These are phyloP conservation scores for Amphipyra berbera DNA, from an alignment of 2,888 invertebrate genomes.

Conservation along the genomic window DNA sequence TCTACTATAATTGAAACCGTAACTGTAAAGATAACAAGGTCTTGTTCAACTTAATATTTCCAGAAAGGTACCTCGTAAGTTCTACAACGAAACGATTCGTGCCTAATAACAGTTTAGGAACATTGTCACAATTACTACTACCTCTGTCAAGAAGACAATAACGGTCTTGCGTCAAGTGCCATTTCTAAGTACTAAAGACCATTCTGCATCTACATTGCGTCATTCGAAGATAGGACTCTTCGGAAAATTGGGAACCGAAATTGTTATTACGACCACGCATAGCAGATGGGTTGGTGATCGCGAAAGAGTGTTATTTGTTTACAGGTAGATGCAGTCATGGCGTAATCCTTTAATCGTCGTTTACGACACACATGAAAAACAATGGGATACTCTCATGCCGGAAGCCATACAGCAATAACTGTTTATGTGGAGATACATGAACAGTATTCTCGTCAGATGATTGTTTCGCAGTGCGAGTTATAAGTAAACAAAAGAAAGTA, in stretches of 20 bases:
- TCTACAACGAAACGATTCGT: too few relatives aligned
- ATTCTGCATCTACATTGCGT: neutral
- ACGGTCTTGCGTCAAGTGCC: neutral
- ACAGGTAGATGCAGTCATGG: slow-evolving; percentile 26
- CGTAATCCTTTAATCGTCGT: slow-evolving; percentile 36
- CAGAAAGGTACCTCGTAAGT: too few relatives aligned
- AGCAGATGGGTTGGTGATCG: slow-evolving; percentile 20
- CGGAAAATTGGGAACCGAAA: slow-evolving; percentile 14
- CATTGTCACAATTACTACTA: neutral
- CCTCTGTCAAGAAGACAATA: neutral
- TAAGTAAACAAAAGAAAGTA: slow-evolving; percentile 33
- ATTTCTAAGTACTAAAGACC: neutral
- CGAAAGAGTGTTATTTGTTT: slow-evolving; percentile 40
- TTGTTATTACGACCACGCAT: slow-evolving; percentile 11
- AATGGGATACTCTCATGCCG: slow-evolving; percentile 26
- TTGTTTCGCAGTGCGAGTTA: slow-evolving; percentile 14
- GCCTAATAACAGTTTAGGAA: neutral
- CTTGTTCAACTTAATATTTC: too few relatives aligned
- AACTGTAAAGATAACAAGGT: too few relatives aligned
- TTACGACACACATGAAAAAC: slow-evolving; percentile 46
- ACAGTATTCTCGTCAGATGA: slow-evolving; percentile 20
- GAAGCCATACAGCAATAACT: slow-evolving; percentile 18
- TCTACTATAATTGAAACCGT: too few relatives aligned
- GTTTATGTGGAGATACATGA: slow-evolving; percentile 38
- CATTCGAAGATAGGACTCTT: slow-evolving; percentile 3